Evolutionary conservation across 2,113 vertebrate species (phyloP), one percentile per base, ranked within the genome.

Genomic region (Myxocyprinus asiaticus): DNA sequence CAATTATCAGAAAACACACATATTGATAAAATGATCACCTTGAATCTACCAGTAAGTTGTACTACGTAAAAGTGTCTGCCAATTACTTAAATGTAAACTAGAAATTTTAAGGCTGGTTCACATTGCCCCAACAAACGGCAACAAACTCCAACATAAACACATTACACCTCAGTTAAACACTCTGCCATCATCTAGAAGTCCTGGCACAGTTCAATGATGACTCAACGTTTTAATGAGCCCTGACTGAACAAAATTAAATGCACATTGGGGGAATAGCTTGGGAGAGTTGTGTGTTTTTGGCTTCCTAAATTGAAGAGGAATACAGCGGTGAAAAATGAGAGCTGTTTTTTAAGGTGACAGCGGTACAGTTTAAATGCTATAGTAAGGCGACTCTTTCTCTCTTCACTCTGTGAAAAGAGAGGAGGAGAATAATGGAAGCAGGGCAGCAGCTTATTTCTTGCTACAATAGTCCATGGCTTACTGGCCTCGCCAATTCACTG

Each of bases 331-430:
- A 83, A 81, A 81, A 83, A 76, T 78, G 84, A 81, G 48, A 17
- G 14, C 70, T 15, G 79, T 71, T 72, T 79, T 81, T 77, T 76
- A 59, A 72, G 76, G 71, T 83, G 84, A 83, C 76, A 81, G 81
- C 42, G 5, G 63, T 74, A 69, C 62, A 56, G 43, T 79, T 68
- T 22, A 56, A 53, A 56, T 64, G 53, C 67, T 64, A 42, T 61
- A 48, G 43, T 76, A 48, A 56, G 48, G 56, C 3, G 22, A 33
- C 22, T 47, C 47, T 42, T 17, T 17, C 68, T 33, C 22, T n/a
- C 68, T 42, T 10, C 9, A n/a, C 9, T 67, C 44, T 55, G 43
- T 44, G 48, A 51, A 62, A 56, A 53, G 44, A 58, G 6, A 15
- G 17, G 6, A 33, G 72, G 15, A 50, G 78, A 83, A 33, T 33